Conservation (phyloP, 2,797 vertebrate species). For the Myotis pilosus region DNA sequence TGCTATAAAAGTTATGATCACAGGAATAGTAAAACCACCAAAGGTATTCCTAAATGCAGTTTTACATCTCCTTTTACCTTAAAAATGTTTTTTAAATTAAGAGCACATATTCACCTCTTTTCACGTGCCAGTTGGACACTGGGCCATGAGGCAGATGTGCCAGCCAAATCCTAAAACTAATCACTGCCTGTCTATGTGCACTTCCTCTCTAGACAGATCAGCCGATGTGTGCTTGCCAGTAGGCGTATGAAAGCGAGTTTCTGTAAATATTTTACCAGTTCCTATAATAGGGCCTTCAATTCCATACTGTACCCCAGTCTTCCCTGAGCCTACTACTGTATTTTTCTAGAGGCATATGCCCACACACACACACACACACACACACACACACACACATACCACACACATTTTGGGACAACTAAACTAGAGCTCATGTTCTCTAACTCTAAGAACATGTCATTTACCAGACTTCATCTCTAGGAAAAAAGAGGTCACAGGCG, state of each 20-base stretch:
- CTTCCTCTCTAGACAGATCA: neutral
- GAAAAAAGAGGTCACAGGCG: neutral
- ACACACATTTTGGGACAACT: neutral
- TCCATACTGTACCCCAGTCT: neutral
- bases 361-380: neutral
- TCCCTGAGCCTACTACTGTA: neutral
- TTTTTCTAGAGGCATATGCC: neutral
- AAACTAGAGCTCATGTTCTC: neutral
- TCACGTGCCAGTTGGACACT: neutral
- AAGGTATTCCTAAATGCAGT: neutral
- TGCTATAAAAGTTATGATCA: neutral
- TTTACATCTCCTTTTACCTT: neutral
- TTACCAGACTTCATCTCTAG: neutral
- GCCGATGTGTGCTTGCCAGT: rapidly evolving
- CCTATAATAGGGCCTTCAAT: neutral
- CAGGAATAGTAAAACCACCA: neutral
- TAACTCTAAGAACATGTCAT: neutral
- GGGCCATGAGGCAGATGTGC: neutral
- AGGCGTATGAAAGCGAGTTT: neutral
- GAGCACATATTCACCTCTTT: neutral
- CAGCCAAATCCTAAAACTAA: neutral
- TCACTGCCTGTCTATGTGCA: neutral
- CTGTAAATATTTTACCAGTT: neutral
- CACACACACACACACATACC: neutral
- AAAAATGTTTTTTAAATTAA: neutral